These are phyloP conservation scores for Pseudomyrmex dendroicus DNA, from an alignment of 1,140 invertebrate genomes.

Conservation along the genomic window DNA sequence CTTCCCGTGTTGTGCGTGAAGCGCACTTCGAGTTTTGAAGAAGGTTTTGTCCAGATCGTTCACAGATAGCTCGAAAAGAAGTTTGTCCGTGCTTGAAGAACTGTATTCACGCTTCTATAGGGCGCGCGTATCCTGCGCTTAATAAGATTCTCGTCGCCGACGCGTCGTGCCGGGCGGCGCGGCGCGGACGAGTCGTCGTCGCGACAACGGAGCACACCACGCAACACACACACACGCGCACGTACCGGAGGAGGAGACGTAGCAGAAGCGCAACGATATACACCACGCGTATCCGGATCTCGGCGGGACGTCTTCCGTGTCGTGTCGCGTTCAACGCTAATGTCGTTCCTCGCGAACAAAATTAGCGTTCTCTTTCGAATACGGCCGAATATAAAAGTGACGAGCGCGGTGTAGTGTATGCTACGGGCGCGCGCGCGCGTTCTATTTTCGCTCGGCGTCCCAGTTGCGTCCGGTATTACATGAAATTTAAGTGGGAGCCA, in stretches of 20 bases:
- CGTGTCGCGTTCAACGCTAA: constrained; percentile 1
- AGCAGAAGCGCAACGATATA: not conserved
- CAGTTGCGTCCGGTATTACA: constrained; percentile 48
- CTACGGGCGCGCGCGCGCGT: constrained; percentile 16
- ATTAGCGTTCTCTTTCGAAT: constrained; percentile 36
- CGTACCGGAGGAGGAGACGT: too few species aligned
- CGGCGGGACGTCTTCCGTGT: constrained; percentile 41
- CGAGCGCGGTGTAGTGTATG: too few species aligned
- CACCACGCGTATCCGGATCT: constrained; percentile 38
- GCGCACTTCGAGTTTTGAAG: not conserved
- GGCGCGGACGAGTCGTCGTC: not conserved
- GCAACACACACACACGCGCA: not conserved
- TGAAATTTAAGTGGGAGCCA: constrained; percentile 58
- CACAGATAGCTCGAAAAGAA: too few species aligned
- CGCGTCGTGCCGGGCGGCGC: not conserved
- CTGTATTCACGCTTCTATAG: not conserved
- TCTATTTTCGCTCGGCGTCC: constrained; percentile 50
- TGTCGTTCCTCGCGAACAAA: constrained; percentile 20
- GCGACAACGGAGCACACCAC: not conserved
- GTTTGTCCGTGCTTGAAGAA: not conserved
- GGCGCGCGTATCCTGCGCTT: constrained; percentile 1
- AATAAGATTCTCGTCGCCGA: constrained; percentile 41
- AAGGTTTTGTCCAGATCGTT: too few species aligned
- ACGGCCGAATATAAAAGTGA: constrained; percentile 33
- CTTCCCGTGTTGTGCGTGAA: not conserved